phyloP scores from a whole-genome alignment of 1,140 invertebrate genomes.

The Penaeus japonicus region DNA sequence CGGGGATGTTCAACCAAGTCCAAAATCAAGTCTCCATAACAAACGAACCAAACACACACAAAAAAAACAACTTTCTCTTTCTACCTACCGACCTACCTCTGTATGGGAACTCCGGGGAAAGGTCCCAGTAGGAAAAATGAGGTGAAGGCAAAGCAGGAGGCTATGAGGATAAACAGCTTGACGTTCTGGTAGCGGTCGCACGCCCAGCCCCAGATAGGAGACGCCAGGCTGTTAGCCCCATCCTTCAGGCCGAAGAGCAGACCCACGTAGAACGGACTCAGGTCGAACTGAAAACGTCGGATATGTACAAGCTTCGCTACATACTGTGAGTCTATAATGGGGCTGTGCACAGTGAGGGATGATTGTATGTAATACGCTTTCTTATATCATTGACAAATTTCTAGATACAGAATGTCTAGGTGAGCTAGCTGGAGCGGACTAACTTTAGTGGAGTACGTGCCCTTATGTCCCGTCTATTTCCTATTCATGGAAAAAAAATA shows the following conservation, averaged over 20 bases:
- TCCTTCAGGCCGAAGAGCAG: slow-evolving; percentile 62
- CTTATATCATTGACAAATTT: no score
- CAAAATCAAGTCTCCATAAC: no score
- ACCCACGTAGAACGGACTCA: slow-evolving; percentile 60
- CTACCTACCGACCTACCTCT: slow-evolving; percentile 49
- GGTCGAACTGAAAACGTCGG: slow-evolving; percentile 53
- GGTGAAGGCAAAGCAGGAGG: slow-evolving; percentile 58
- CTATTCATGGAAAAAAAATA: no score
- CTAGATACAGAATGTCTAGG: no score
- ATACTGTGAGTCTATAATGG: not conserved
- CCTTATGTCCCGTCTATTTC: no score
- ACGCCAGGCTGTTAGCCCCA: slow-evolving; percentile 62
- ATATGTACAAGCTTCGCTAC: not conserved
- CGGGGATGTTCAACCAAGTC: no score
- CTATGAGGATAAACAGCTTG: slow-evolving; percentile 59
- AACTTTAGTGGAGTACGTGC: no score
- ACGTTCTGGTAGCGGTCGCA: slow-evolving; percentile 60
- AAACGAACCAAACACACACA: not conserved
- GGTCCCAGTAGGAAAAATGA: slow-evolving; percentile 62
- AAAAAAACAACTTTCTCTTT: not conserved
- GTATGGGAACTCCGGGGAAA: slow-evolving; percentile 59
- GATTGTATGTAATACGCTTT: no score
- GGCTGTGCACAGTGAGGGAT: no score
- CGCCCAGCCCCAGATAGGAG: slow-evolving; percentile 62
- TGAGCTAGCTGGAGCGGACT: no score